Conservation (phyloP, 1,140 invertebrate species). For the Leguminivora glycinivorella region DNA sequence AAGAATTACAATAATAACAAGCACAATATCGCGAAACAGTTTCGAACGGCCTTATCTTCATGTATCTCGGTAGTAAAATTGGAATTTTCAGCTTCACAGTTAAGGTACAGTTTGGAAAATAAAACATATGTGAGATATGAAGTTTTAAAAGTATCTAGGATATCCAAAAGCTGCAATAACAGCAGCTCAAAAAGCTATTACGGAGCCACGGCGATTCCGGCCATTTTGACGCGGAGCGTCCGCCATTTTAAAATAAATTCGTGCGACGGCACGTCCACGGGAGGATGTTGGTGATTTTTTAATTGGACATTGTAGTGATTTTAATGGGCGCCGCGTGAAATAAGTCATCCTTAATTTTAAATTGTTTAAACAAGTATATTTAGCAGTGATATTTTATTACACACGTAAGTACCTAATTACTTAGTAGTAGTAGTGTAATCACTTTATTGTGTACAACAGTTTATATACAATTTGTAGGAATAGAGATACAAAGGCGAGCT, state of each 20-base stretch:
- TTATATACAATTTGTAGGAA: too few species aligned
- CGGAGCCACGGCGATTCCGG: conserved; percentile 33
- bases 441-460: too few species aligned
- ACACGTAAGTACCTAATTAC: too few species aligned
- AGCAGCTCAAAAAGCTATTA: conserved; percentile 32
- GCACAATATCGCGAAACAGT: not conserved
- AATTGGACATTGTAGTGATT: conserved; percentile 14
- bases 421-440: too few species aligned
- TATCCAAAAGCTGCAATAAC: conserved; percentile 36
- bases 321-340: not conserved
- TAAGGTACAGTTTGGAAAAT: not conserved
- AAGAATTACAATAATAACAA: conserved; percentile 10
- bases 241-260: conserved; percentile 40
- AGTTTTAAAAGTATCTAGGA: not conserved
- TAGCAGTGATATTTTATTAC: too few species aligned
- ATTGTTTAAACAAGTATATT: not conserved
- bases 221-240: conserved; percentile 35
- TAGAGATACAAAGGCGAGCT: too few species aligned
- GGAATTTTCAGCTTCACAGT: not conserved
- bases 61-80: not conserved
- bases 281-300: not conserved
- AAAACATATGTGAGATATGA: not conserved
- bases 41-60: not conserved
- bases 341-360: not conserved
- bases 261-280: conserved; percentile 13